Evolutionary conservation across 1,140 invertebrate species (phyloP), one percentile per base, ranked within the genome.

Genomic region (Elymnias hypermnestra): DNA sequence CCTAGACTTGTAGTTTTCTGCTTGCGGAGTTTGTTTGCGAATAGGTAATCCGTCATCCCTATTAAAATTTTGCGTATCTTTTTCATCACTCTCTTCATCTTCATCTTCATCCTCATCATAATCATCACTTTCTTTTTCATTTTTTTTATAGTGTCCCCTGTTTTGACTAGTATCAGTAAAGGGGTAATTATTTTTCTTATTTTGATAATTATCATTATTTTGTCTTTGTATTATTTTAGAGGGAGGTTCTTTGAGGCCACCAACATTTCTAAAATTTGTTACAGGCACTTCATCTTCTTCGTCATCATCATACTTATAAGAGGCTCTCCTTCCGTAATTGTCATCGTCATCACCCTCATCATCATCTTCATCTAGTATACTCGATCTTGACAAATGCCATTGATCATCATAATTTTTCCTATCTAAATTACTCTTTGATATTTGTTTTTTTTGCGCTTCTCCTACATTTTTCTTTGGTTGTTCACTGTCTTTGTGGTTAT

Each of bases 51-150:
- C 26, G 4, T 29, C 10, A 29, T 29, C 6, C 13, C 8, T 29
- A 4, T 4, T 38, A 38, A 23, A 37, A 5, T 37, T 26, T 26
- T n/a, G n/a, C n/a, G n/a, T 23, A 38, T 13, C 29, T n/a, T 31
- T 31, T 29, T 31, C 5, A 14, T 1, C 4, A 26, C 1, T 7
- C 10, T 26, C 7, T n/a, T 1, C 10, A 33, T 1, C 3, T 15
- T 33, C 14, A 7, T 33, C 29, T 6, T 15, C 12, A 33, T 33
- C 14, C n/a, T 33, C 8, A 9, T n/a, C 10, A 15, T 33, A 7
- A 7, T 33, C 10, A 15, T 33, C 26, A 6, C 15, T 33, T 21
- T 21, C 19, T 21, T 21, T 21, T 21, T 21, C 19, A 4, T 21
- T 21, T 21, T 21, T 21, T 21, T 21, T n/a, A n/a, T n/a, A n/a